Conservation (phyloP, 2,113 vertebrate species). For the Varanus komodoensis region DNA sequence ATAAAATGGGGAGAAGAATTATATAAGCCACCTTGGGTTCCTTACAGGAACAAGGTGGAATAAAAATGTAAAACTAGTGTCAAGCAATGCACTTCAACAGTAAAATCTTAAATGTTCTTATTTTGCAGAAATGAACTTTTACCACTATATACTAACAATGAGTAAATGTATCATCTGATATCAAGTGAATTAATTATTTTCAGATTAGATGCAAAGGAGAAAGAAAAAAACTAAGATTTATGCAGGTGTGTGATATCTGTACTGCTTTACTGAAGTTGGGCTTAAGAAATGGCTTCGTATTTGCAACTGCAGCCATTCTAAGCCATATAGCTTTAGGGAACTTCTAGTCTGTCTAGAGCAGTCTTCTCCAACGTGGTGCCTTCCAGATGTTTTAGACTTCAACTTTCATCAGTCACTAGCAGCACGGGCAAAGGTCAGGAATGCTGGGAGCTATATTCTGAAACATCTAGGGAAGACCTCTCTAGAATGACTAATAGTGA, state of each 20-base stretch:
- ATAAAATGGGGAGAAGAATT: too few relatives aligned
- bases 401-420: too few relatives aligned
- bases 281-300: neutral
- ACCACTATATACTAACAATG: neutral
- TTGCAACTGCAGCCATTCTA: neutral
- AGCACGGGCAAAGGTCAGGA: too few relatives aligned
- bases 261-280: neutral
- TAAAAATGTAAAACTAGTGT: neutral
- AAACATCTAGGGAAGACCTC: too few relatives aligned
- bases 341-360: neutral
- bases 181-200: neutral
- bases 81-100: neutral
- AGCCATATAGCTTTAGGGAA: neutral
- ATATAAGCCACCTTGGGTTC: too few relatives aligned
- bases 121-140: constrained; percentile 7
- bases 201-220: constrained; percentile 21
- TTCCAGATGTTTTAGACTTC: too few relatives aligned
- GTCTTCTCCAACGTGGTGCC: too few relatives aligned
- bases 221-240: neutral
- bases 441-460: too few relatives aligned
- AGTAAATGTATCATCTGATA: neutral
- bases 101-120: neutral
- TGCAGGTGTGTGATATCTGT: neutral
- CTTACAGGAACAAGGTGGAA: too few relatives aligned
- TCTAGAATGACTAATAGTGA: neutral